Conservation (phyloP, 2,113 vertebrate species). For the Phalacrocorax aristotelis region DNA sequence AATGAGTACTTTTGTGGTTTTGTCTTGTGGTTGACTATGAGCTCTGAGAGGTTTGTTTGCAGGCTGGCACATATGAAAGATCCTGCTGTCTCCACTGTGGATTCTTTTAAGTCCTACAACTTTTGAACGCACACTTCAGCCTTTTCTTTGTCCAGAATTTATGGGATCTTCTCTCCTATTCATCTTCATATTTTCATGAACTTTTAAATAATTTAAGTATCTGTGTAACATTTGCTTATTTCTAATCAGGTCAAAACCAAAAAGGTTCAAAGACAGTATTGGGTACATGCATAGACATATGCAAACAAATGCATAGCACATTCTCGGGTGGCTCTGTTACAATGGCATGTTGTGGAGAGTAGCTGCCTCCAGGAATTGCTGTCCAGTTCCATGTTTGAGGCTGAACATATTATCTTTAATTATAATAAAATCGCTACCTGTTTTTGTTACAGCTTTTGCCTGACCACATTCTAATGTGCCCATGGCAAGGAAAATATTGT, state of each 20-base stretch:
- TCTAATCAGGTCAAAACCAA: background rate
- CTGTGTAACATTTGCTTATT: background rate
- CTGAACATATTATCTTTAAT: background rate
- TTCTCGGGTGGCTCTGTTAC: background rate
- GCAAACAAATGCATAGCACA: background rate
- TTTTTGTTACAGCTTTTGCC: background rate
- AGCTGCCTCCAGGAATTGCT: background rate
- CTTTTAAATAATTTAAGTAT: background rate
- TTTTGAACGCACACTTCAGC: background rate
- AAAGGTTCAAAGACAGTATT: background rate
- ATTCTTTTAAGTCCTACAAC: background rate
- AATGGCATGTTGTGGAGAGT: accelerated
- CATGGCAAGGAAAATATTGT: slow-evolving; percentile 54
- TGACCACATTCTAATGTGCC: background rate
- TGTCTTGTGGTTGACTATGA: background rate
- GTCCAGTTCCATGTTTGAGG: background rate
- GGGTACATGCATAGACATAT: background rate
- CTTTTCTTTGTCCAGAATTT: background rate
- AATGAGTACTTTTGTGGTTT: background rate
- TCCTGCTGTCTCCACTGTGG: background rate
- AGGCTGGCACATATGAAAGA: accelerated
- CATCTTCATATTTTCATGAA: background rate
- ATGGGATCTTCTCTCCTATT: background rate
- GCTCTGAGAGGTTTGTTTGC: background rate
- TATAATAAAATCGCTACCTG: slow-evolving; percentile 8